phyloP scores from a whole-genome alignment of 2,113 vertebrate genomes.

The Corynorhinus townsendii region DNA sequence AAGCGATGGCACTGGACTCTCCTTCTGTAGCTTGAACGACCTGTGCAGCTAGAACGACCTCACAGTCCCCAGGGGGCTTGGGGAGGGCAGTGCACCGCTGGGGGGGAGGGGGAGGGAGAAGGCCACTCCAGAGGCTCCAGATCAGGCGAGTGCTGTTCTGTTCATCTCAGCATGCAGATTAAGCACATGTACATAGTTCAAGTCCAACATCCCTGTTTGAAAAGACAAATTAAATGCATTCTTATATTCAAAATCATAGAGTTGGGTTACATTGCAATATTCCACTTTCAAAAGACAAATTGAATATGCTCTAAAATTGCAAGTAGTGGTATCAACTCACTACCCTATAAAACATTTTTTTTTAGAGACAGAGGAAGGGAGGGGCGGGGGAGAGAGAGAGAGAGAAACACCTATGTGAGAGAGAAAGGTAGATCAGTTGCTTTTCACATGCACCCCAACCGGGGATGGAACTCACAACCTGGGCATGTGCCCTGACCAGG shows the following conservation, averaged over 20 bases:
- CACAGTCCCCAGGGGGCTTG: background rate
- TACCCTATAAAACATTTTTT: background rate
- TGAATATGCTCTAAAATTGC: background rate
- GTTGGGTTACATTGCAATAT: background rate
- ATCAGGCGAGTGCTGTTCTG: background rate
- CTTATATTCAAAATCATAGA: background rate
- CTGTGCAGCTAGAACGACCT: background rate
- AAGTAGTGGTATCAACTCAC: background rate
- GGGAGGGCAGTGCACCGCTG: background rate
- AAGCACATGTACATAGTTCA: background rate
- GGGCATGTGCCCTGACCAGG: no score
- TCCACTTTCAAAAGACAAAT: constrained; percentile 5
- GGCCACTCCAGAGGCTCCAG: background rate
- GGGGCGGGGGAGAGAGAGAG: no score
- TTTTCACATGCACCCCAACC: background rate
- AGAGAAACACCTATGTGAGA: background rate
- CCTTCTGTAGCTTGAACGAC: background rate
- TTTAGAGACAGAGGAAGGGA: background rate
- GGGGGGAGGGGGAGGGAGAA: background rate
- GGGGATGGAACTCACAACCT: background rate
- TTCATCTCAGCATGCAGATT: background rate
- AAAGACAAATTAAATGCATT: background rate
- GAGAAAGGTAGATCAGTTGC: background rate
- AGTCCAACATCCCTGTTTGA: background rate
- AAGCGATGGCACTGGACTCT: background rate